phyloP scores from a whole-genome alignment of 2,113 vertebrate genomes.

The Ochotona curzoniae region DNA sequence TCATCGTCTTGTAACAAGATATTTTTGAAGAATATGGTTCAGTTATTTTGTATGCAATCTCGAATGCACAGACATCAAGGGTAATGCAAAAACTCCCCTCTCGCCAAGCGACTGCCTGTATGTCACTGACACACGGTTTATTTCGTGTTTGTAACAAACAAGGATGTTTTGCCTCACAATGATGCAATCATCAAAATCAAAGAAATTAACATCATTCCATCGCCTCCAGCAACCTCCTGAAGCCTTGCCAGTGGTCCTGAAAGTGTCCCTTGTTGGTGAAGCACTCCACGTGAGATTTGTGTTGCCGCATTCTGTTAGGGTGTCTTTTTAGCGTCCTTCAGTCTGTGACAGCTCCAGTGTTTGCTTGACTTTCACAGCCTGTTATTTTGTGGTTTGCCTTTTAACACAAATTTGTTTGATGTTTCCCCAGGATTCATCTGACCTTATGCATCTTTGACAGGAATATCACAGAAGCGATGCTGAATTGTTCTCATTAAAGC shows the following conservation, averaged over 20 bases:
- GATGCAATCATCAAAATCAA: not conserved
- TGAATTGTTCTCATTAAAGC: not conserved
- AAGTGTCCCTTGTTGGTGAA: not conserved
- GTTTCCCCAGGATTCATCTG: not conserved
- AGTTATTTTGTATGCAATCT: constrained; percentile 4
- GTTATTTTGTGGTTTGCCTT: not conserved
- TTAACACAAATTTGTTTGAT: not conserved
- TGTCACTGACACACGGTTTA: constrained; percentile 10
- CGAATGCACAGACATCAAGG: constrained; percentile 4
- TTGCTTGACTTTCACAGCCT: not conserved
- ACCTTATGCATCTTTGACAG: not conserved
- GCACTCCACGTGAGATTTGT: not conserved
- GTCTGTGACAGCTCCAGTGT: not conserved
- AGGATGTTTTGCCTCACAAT: not conserved
- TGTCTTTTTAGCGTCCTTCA: not conserved
- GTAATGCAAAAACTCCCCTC: not conserved
- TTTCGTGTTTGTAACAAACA: constrained; percentile 36
- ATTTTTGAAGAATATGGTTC: constrained; percentile 1
- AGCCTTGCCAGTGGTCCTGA: not conserved
- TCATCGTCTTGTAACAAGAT: not conserved
- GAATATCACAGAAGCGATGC: not conserved
- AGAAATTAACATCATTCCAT: not conserved
- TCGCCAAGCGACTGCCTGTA: not conserved
- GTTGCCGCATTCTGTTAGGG: not conserved
- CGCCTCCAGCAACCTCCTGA: not conserved